A percentile compares a stretch with the other conserved stretches of the same genome.
phyloP scores from a whole-genome alignment of 2,888 invertebrate genomes.

The Apoda limacodes region DNA sequence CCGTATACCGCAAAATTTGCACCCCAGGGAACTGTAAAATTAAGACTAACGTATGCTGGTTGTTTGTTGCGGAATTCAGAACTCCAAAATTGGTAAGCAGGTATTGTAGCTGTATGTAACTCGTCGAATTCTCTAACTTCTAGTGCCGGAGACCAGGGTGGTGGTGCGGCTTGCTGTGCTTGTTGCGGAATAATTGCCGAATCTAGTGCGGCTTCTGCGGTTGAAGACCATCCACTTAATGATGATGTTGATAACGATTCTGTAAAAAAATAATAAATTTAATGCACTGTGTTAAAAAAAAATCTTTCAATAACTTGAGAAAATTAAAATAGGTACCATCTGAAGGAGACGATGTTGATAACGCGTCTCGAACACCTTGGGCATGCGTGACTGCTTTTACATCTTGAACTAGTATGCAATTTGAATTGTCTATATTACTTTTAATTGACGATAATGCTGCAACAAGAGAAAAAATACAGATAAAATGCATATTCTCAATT shows the following conservation, averaged over 20 bases:
- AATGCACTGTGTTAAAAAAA: not conserved
- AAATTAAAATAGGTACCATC: constrained; percentile 37
- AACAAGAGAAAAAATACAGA: too few species aligned
- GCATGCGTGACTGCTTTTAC: constrained; percentile 89
- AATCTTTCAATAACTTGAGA: not conserved
- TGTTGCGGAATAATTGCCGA: constrained; percentile 72
- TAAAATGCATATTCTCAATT: too few species aligned
- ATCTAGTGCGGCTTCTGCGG: constrained; percentile 67
- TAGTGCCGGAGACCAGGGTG: constrained; percentile 81
- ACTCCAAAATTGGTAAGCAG: constrained; percentile 94
- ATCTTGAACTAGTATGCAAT: constrained; percentile 91
- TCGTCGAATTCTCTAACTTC: constrained; percentile 89
- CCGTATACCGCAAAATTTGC: constrained; percentile 97
- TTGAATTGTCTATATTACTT: constrained; percentile 87
- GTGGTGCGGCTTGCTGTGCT: constrained; percentile 81
- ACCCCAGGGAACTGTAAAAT: constrained; percentile 92
- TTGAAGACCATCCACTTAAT: constrained; percentile 60
- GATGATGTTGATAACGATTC: constrained; percentile 75
- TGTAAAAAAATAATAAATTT: constrained; percentile 33
- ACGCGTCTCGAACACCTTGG: constrained; percentile 82
- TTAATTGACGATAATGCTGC: constrained; percentile 92
- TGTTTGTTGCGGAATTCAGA: constrained; percentile 92
- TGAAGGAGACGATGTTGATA: constrained; percentile 61
- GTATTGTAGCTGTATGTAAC: constrained; percentile 85
- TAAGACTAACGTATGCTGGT: constrained; percentile 88